Percentiles rank a stretch among this genome's conserved stretches.
These are phyloP conservation scores for Stigmatopora argus DNA, from an alignment of 2,113 vertebrate genomes.

Conservation along the genomic window DNA sequence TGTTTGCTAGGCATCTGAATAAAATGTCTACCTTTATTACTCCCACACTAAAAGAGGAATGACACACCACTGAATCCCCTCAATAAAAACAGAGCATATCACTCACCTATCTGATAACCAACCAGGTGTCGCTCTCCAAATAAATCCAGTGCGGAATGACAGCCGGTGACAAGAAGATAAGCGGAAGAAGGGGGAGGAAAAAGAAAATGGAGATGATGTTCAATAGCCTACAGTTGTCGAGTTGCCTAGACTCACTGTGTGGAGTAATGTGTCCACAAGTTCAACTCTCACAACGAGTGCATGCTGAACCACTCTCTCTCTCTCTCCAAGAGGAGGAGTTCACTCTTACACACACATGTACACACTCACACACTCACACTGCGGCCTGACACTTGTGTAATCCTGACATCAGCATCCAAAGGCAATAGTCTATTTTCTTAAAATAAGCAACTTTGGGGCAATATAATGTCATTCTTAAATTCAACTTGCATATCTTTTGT, in stretches of 20 bases:
- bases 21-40: not conserved
- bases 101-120: constrained; percentile 8
- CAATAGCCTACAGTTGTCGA: not conserved
- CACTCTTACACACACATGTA: not conserved
- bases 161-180: constrained; percentile 29
- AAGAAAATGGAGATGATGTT: constrained; percentile 9
- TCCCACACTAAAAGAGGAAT: not conserved
- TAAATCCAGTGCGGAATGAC: constrained; percentile 7
- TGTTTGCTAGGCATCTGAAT: not conserved
- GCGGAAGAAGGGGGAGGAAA: constrained; percentile 19
- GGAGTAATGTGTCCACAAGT: constrained; percentile 6
- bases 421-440: not conserved
- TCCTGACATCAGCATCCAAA: not conserved
- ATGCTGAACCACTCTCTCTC: constrained; percentile 1
- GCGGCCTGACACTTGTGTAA: not conserved
- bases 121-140: constrained; percentile 6
- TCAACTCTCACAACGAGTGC: constrained; percentile 6
- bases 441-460: not conserved
- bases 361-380: not conserved
- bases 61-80: not conserved
- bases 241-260: not conserved
- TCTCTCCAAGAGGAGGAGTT: constrained; percentile 6
- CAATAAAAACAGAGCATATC: not conserved
- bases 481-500: not conserved
- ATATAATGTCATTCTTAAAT: not conserved